Evolutionary conservation across 2,113 vertebrate genomes (phyloP).

Genomic region (Rhagologus leucostigma): DNA sequence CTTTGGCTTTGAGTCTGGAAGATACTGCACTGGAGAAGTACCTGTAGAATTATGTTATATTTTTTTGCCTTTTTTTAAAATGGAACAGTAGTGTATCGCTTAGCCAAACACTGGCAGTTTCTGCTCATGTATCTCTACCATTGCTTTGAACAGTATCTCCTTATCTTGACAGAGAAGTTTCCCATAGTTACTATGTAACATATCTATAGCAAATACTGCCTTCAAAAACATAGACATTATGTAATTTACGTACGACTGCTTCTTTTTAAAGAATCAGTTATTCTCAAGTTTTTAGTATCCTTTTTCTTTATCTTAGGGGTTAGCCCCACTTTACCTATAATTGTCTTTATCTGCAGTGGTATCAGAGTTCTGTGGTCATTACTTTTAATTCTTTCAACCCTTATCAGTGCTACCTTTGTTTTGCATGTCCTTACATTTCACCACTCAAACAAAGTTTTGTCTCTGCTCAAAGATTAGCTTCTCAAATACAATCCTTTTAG

Average conservation of each 20-base stretch:
- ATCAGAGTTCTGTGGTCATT: slow-evolving; percentile 34
- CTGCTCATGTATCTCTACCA: background rate
- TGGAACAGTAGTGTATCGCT: background rate
- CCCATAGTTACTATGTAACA: background rate
- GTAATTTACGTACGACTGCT: background rate
- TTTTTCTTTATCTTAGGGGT: background rate
- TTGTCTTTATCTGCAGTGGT: background rate
- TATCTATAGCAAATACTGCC: background rate
- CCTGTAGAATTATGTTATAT: background rate
- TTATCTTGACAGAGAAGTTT: background rate
- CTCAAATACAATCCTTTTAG: background rate
- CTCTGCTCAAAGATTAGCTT: slow-evolving; percentile 10
- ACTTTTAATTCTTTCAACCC: slow-evolving; percentile 51
- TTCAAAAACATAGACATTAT: background rate
- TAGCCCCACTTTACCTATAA: background rate
- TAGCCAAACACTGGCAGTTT: background rate
- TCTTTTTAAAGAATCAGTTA: background rate
- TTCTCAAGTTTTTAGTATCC: background rate
- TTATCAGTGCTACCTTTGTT: slow-evolving; percentile 53
- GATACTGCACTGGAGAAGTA: background rate
- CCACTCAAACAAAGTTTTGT: slow-evolving; percentile 17
- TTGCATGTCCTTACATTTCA: slow-evolving; percentile 8
- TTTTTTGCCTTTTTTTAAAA: background rate
- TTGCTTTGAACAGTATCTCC: background rate
- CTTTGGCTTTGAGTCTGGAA: background rate